Evolutionary conservation across 2,797 vertebrate species (phyloP), one percentile per base, ranked within the genome.

Genomic region (Crax fasciolata): DNA sequence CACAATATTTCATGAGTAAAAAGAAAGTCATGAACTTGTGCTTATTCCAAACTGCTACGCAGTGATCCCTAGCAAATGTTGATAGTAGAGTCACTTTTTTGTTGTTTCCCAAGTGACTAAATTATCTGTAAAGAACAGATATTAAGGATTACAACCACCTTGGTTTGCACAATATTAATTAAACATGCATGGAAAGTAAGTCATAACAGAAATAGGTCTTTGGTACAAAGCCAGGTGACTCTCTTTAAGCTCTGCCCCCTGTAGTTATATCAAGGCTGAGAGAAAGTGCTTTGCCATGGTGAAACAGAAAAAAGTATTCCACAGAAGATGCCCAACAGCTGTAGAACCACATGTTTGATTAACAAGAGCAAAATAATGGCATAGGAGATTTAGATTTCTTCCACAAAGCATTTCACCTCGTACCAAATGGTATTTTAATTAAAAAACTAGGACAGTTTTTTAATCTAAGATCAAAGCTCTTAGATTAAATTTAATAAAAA

Each of bases 381-480:
- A 83, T 21, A 62, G 27, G 43, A 91, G 49, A 90, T 58, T 73
- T 76, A 79, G 52, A 71, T 87, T 92, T 91, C 75, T 90, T 87
- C 61, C 58, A 68, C 21, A 54, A 93, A 85, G 39, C 75, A 48
- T 55, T 92, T 96, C 71, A 93, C 71, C 88, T 95, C 63, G 59
- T 57, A 68, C 72, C 78, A 90, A 85, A 84, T 65, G 72, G 63
- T 32, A 68, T 83, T 89, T 92, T 87, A 83, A 85, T 94, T 85
- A 90, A 84, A 87, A 93, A 97, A 90, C 32, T 65, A 61, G 72
- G 78, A 74, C 59, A 82, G 19, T 55, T 35, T 35, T 35, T 35
- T 35, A 35, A 35, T 35, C 35, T 15, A 84, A 77, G 16, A 82
- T 54, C 84, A 62, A 87, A 84, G n/a, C 7, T 63, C n/a, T 84